Evolutionary conservation across 2,113 vertebrate genomes (phyloP).

Genomic region (Calyptomena viridis): DNA sequence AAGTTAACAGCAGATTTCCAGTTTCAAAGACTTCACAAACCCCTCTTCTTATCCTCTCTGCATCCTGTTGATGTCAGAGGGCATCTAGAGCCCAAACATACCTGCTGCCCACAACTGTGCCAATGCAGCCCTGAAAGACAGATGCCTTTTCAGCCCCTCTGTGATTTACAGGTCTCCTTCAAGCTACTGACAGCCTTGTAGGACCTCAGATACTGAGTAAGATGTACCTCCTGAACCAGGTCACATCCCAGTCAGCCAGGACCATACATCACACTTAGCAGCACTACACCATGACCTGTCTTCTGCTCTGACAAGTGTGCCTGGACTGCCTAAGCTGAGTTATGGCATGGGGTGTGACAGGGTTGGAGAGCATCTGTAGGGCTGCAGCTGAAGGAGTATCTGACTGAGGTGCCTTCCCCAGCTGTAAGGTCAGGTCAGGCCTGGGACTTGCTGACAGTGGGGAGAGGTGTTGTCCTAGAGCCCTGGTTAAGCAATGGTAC

Average conservation of each 20-base stretch:
- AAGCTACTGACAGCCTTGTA: background rate
- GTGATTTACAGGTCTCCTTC: background rate
- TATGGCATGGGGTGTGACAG: background rate
- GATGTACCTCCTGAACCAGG: background rate
- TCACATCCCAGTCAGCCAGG: background rate
- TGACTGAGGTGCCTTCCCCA: background rate
- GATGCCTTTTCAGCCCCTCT: background rate
- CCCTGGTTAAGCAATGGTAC: background rate
- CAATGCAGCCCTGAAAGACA: background rate
- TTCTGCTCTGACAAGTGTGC: background rate
- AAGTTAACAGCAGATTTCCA: background rate
- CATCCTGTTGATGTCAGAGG: background rate
- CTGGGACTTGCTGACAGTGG: background rate
- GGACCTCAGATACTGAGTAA: background rate
- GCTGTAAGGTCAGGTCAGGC: background rate
- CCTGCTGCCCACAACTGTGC: background rate
- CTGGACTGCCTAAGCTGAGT: background rate
- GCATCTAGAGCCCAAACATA: background rate
- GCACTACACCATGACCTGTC: background rate
- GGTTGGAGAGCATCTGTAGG: background rate
- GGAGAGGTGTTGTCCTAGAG: background rate
- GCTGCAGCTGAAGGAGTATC: background rate
- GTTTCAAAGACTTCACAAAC: background rate
- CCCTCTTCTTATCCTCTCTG: background rate
- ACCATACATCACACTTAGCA: background rate